A percentile compares a stretch with the other conserved stretches of the same genome.
Conservation (phyloP, 2,888 invertebrate species). For the Pyrochroa serraticornis region DNA sequence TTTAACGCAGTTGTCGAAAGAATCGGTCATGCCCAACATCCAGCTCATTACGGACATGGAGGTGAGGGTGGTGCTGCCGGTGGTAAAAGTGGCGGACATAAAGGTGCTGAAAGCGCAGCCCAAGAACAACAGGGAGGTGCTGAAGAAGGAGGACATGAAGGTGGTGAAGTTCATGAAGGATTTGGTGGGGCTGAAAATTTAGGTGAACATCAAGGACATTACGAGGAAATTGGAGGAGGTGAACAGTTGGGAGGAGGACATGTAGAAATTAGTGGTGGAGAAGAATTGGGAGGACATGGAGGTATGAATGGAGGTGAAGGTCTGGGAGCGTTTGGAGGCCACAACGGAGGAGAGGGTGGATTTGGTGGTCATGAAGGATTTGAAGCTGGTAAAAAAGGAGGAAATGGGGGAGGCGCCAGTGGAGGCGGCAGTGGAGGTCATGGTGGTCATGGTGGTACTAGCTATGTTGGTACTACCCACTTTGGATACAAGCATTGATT, state of each 20-base stretch:
- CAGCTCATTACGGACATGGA: conserved; percentile 39
- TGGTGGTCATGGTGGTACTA: conserved; percentile 31
- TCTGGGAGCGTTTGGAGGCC: no score
- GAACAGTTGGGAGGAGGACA: no score
- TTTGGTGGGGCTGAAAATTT: no score
- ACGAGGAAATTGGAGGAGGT: no score
- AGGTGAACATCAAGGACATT: no score
- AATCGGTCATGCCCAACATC: conserved; percentile 49
- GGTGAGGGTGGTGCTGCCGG: conserved; percentile 18
- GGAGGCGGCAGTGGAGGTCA: neutral
- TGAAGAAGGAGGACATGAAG: no score
- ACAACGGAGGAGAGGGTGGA: no score
- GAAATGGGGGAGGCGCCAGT: neutral
- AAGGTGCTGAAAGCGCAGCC: neutral
- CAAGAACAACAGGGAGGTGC: no score
- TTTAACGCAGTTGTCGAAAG: conserved; percentile 51
- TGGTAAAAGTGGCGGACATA: conserved; percentile 7
- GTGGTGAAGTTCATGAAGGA: no score
- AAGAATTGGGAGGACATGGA: no score
- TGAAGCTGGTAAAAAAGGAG: neutral
- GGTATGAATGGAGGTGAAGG: no score
- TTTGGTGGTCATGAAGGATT: neutral
- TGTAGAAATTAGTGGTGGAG: no score
- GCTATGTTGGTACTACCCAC: conserved; percentile 36
- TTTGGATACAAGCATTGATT: conserved; percentile 25